Base-by-base conservation (phyloP, 2,888 invertebrate genomes). In the Abscondita cerata region DNA sequence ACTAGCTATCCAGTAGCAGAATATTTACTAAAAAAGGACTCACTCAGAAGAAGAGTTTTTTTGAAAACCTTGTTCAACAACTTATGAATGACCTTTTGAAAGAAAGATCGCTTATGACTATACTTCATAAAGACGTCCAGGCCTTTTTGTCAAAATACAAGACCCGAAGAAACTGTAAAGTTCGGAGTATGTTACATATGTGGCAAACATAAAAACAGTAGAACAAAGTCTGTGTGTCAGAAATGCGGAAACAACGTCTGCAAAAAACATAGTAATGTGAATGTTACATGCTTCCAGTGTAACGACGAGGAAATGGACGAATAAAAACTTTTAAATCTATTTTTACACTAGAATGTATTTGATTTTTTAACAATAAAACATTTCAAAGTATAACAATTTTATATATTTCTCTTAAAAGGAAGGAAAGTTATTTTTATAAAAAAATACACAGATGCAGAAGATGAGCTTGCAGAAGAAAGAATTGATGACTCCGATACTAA, bases 21-120 rank as follows among this genome's bases (percentile, higher is more conserved):
- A 46, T 36, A 51, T 25, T 54, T 70, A 9, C 59, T 66, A 18
- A 55, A 67, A 59, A 60, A 68, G 41, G 62, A 63, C 47, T 31
- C 36, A 41, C 40, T 50, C 13, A 59, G 47, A 19, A 52, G 64
- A 46, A 61, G 60, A 44, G 33, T 54, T 69, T 69, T 52, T 50
- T 62, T 8, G 59, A 64, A 48, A 63, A 62, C 54, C 41, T 68
- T 12, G 57, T 64, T 25, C 44, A 63, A 16, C 54, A 54, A 25
- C 47, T 68, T 8, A 66, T 68, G 63, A 58, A 65, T 54, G 56
- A 56, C 41, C 60, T 57, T 44, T 52, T 67, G 19, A 46, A 16
- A 44, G 50, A 44, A n/a, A 56, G 66, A 54, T 20, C 66, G 50
- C 36, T 44, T 25, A 40, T 65, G 31, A 56, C 20, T n/a, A 55